phyloP scores from a whole-genome alignment of 2,888 invertebrate genomes.

The Philereme vetulata region DNA sequence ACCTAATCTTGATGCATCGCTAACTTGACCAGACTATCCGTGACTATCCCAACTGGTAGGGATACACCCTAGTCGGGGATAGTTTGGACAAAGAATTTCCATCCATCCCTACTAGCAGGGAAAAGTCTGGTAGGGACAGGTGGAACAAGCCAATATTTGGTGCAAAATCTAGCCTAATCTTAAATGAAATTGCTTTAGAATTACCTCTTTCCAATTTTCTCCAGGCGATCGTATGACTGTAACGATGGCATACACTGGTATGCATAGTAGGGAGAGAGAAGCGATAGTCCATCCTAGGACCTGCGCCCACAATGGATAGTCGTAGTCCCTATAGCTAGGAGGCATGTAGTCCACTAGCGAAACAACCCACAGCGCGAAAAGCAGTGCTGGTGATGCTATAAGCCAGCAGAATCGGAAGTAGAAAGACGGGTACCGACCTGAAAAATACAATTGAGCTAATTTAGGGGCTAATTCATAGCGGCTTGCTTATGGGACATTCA shows the following conservation, averaged over 20 bases:
- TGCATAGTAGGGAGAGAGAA: slow-evolving; percentile 91
- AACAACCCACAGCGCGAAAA: slow-evolving; percentile 94
- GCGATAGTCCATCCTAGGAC: slow-evolving; percentile 94
- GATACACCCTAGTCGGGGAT: too few relatives aligned
- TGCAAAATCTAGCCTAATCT: not conserved
- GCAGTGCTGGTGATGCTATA: slow-evolving; percentile 90
- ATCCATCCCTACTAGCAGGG: too few relatives aligned
- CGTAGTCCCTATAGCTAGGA: slow-evolving; percentile 92
- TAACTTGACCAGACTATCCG: too few relatives aligned
- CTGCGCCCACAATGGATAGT: slow-evolving; percentile 94
- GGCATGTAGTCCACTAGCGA: slow-evolving; percentile 94
- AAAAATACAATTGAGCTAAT: slow-evolving; percentile 23
- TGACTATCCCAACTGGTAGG: too few relatives aligned
- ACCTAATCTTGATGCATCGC: slow-evolving; percentile 32
- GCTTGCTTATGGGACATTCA: not conserved
- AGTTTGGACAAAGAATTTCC: too few relatives aligned
- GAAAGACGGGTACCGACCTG: slow-evolving; percentile 86
- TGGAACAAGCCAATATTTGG: too few relatives aligned
- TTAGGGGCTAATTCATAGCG: not conserved
- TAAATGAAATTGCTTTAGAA: not conserved
- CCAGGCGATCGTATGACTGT: slow-evolving; percentile 89
- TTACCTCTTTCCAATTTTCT: slow-evolving; percentile 88
- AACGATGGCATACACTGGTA: slow-evolving; percentile 91
- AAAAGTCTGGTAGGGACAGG: too few relatives aligned
- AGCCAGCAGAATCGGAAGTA: slow-evolving; percentile 95